A percentile compares a stretch with the other conserved stretches of the same genome.
Conservation (phyloP, 2,113 vertebrate species). For the Saguinus midas region DNA sequence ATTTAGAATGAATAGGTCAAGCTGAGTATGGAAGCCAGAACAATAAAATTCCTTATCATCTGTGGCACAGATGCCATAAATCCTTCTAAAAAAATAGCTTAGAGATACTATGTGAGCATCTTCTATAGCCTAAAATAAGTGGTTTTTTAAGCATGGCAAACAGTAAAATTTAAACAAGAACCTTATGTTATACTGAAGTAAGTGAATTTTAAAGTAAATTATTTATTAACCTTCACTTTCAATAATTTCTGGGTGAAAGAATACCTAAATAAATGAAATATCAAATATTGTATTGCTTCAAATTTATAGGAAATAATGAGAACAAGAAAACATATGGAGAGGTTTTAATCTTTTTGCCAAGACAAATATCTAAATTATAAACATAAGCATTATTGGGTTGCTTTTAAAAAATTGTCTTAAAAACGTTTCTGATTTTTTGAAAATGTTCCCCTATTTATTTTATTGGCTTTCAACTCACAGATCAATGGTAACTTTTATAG, state of each 20-base stretch:
- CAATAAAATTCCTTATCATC: conserved; percentile 65
- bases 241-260: background rate
- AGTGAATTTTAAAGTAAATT: background rate
- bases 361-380: background rate
- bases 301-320: background rate
- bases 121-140: background rate
- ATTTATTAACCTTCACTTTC: background rate
- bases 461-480: background rate
- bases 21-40: conserved; percentile 13
- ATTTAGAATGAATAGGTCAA: conserved; percentile 59
- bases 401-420: background rate
- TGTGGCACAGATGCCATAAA: conserved; percentile 53
- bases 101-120: background rate
- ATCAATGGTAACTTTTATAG: background rate
- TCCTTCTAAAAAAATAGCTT: conserved; percentile 50
- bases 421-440: background rate
- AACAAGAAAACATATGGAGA: background rate
- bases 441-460: background rate
- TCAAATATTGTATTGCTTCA: background rate
- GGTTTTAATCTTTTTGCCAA: background rate
- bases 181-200: background rate
- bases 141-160: background rate
- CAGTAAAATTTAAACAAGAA: background rate
- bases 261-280: background rate
- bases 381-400: background rate